Evolutionary conservation across 2,888 invertebrate species (phyloP), one percentile per base, ranked within the genome.

Genomic region (Macrosiphum euphorbiae): DNA sequence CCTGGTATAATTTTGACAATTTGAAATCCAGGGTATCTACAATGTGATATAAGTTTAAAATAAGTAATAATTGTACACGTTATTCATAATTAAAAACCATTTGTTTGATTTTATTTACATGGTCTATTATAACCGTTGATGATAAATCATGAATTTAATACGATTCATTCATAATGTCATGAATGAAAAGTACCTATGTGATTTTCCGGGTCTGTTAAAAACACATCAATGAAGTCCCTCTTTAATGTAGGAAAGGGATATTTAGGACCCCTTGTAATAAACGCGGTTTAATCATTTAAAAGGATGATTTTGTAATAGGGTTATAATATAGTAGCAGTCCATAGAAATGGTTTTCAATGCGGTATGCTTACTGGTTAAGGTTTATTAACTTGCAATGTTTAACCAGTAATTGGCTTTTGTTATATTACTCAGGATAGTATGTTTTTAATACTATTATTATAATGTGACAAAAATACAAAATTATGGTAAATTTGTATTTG

Each of bases 271-370:
- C 50, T 85, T 28, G 88, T 87, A 88, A 92, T 92, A 92, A 88
- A 92, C 78, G 92, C 52, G 89, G 92, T 58, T 93, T 89, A 93
- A 93, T 93, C 84, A 93, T 93, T 93, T 93, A 93, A 84, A 88
- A 84, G 84, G 84, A 85, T n/a, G 58, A 58, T 89, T 55, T 84
- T 58, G 89, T 84, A 89, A 84, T 85, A 58, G 92, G 84, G 92
- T 89, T 85, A 89, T 85, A n/a, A 47, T 61, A 89, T 13, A 20
- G 50, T 7, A 13, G 61, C 58, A 47, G 52, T 52, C 78, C 24
- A 28, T 52, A 41, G 67, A 88, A 88, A 92, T 88, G 41, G 88
- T 92, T 88, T 78, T 88, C 44, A 61, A 41, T 67, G 58, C 35
- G 41, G 78, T 84, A 24, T 44, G 35, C 55, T 44, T 35, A 50